phyloP scores from a whole-genome alignment of 2,797 vertebrate species.

The Brachyrhaphis roseni region DNA sequence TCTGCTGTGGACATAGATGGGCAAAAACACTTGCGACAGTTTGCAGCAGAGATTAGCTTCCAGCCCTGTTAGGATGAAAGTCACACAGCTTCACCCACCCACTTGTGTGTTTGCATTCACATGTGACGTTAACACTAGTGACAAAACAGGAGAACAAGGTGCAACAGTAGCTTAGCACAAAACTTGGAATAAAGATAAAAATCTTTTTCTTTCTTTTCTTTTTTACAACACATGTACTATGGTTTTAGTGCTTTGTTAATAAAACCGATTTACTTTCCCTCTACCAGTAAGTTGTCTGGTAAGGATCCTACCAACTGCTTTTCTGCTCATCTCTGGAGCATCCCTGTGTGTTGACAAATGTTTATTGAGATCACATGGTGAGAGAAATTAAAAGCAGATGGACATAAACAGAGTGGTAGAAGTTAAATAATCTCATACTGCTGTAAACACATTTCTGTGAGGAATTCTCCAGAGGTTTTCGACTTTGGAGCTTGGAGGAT shows the following conservation, averaged over 20 bases:
- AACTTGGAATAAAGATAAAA: background rate
- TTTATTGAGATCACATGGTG: slow-evolving; percentile 30
- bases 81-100: background rate
- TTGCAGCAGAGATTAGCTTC: background rate
- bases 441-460: slow-evolving; percentile 5
- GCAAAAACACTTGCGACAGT: background rate
- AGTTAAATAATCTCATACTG: slow-evolving; percentile 12
- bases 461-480: background rate
- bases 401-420: background rate
- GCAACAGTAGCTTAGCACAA: background rate
- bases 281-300: background rate
- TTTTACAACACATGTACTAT: background rate
- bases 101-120: background rate
- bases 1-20: background rate
- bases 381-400: slow-evolving; percentile 9
- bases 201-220: background rate
- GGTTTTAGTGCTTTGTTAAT: background rate
- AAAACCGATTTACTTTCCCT: background rate
- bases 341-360: background rate
- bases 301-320: background rate
- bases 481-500: background rate
- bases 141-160: background rate
- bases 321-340: background rate
- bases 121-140: background rate
- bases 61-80: background rate